phyloP scores from a whole-genome alignment of 2,888 invertebrate species.

The Drosophila falleni region DNA sequence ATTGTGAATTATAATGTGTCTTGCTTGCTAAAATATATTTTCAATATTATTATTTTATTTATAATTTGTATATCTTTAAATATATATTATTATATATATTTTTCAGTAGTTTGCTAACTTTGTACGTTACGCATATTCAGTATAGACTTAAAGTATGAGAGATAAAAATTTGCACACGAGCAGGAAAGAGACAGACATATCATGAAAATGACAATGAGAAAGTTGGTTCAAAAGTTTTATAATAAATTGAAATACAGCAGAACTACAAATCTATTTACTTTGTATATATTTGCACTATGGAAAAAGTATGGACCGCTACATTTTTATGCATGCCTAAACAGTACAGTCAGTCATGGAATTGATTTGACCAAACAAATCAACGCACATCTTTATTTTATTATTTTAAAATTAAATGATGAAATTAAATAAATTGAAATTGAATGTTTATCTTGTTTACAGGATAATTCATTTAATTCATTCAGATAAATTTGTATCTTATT shows the following conservation, averaged over 20 bases:
- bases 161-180: slow-evolving; percentile 24
- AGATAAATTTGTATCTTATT: too few relatives aligned
- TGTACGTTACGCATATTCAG: slow-evolving; percentile 47
- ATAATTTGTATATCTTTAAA: slow-evolving; percentile 2
- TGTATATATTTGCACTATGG: slow-evolving; percentile 61
- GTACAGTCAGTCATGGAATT: neutral
- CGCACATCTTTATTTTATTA: neutral
- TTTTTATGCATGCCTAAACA: neutral
- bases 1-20: slow-evolving; percentile 19
- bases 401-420: too few relatives aligned
- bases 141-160: slow-evolving; percentile 67
- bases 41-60: neutral
- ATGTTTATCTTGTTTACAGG: too few relatives aligned
- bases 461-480: too few relatives aligned
- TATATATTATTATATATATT: slow-evolving; percentile 23
- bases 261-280: slow-evolving; percentile 22
- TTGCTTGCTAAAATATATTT: slow-evolving; percentile 13
- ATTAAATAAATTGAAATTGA: too few relatives aligned
- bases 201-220: neutral
- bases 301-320: slow-evolving; percentile 35
- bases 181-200: slow-evolving; percentile 18
- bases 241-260: slow-evolving; percentile 13
- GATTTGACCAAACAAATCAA: neutral
- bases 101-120: slow-evolving; percentile 28
- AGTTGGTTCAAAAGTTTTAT: neutral